Evolutionary conservation across 2,888 invertebrate species (phyloP).

Genomic region (Cryptophagus acutangulus): DNA sequence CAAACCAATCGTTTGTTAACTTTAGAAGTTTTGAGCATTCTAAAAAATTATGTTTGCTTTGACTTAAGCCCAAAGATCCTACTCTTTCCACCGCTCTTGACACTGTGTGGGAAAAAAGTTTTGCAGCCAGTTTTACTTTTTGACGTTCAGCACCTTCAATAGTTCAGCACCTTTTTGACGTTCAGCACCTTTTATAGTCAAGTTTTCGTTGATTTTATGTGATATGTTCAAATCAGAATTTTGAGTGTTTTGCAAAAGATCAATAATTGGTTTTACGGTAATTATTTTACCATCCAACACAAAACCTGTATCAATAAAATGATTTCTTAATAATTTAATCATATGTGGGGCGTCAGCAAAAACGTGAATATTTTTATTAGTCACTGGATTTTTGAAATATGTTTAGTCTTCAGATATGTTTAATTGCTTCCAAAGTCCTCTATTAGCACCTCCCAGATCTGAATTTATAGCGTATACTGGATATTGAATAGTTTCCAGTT

Average conservation of each 20-base stretch:
- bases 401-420: slow-evolving; percentile 19
- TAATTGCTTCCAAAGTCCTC: slow-evolving; percentile 16
- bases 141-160: slow-evolving; percentile 19
- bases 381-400: slow-evolving; percentile 18
- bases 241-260: slow-evolving; percentile 20
- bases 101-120: slow-evolving; percentile 30
- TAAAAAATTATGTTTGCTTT: slow-evolving; percentile 20
- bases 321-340: slow-evolving; percentile 22
- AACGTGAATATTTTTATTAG: slow-evolving; percentile 15
- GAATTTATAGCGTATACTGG: slow-evolving; percentile 27
- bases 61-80: slow-evolving; percentile 17
- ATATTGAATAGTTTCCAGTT: slow-evolving; percentile 23
- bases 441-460: slow-evolving; percentile 25
- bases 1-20: slow-evolving; percentile 26
- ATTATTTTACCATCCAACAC: slow-evolving; percentile 18
- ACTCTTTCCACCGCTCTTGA: slow-evolving; percentile 23
- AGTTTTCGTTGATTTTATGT: slow-evolving; percentile 16
- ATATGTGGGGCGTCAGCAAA: slow-evolving; percentile 25
- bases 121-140: slow-evolving; percentile 26
- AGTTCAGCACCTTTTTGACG: slow-evolving; percentile 11
- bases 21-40: slow-evolving; percentile 22
- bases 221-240: slow-evolving; percentile 20
- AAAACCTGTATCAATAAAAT: slow-evolving; percentile 22
- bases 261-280: slow-evolving; percentile 20
- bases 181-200: too few species aligned